Conservation (phyloP, 2,113 vertebrate genomes). For the Plecotus auritus region DNA sequence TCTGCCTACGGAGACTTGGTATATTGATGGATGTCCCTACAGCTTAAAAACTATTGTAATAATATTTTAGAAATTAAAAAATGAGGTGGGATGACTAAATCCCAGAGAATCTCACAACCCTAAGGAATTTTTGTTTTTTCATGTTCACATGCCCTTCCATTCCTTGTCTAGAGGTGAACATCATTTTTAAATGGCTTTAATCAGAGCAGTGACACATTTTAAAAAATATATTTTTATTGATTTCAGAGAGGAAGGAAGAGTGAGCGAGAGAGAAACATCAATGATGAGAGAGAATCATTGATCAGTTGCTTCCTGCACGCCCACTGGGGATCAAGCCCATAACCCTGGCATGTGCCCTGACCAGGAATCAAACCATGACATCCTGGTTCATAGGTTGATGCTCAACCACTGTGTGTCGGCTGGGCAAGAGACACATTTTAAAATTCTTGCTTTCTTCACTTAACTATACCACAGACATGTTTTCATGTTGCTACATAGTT, state of each 20-base stretch:
- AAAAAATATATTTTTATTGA: not conserved
- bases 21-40: not conserved
- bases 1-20: not conserved
- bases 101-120: not conserved
- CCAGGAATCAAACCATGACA: no score
- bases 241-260: no score
- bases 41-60: not conserved
- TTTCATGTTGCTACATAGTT: conserved; percentile 20
- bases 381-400: no score
- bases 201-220: conserved; percentile 3
- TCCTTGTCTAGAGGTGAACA: not conserved
- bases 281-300: no score
- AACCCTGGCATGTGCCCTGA: no score
- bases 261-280: no score
- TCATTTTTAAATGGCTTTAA: not conserved
- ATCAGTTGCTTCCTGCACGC: no score
- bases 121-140: not conserved
- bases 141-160: not conserved
- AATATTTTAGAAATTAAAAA: not conserved
- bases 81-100: not conserved
- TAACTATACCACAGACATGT: conserved; percentile 27
- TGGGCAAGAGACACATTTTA: not conserved
- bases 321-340: no score
- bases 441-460: conserved; percentile 39
- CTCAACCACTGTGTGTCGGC: no score